Base-by-base conservation (phyloP, 2,888 invertebrate genomes). In the Tetropium fuscum region DNA sequence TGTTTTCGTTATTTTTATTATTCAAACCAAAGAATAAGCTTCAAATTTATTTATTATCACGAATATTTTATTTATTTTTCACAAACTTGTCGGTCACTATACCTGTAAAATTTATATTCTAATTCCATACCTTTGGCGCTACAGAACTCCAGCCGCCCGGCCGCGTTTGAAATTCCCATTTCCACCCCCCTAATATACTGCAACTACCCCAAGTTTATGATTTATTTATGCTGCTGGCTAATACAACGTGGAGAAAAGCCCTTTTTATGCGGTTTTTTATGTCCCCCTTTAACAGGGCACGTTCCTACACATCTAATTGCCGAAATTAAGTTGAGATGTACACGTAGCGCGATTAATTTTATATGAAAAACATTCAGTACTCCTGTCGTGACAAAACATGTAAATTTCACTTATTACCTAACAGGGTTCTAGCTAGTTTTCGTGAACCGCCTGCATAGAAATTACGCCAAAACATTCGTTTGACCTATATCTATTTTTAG, bases 181-280 rank as follows among this genome's bases (percentile, higher is more conserved):
- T 22, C 44, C 44, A 25, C 19, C 44, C 44, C 44, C 10, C 11
- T 19, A 7, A 10, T 27, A 25, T 27, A 27, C 44, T 44, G 44
- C 44, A 44, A 19, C 44, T 13, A 44, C 44, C 44, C 44, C 13
- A 44, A 15, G 25, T 44, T 22, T 27, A 44, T 44, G 44, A 44
- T 44, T 44, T 44, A 44, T 44, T 44, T 44, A 44, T 13, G 44
- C 44, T 25, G 27, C 25, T 11, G 44, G 11, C 18, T 41, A 41
- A 20, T 10, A 20, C 10, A 41, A 18, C n/a, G 44, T 13, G 13
- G 44, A 44, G 44, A 22, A 22, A 20, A 20, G 43, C 8, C 10
- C 44, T 44, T 44, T 44, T 44, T 27, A 44, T 44, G 22, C 27
- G 27, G 25, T 10, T 7, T 44, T 44, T 44, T 44, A 3, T 13